A percentile compares a stretch with the other conserved stretches of the same genome.
phyloP scores from a whole-genome alignment of 1,140 invertebrate species.

The Euura lappo region DNA sequence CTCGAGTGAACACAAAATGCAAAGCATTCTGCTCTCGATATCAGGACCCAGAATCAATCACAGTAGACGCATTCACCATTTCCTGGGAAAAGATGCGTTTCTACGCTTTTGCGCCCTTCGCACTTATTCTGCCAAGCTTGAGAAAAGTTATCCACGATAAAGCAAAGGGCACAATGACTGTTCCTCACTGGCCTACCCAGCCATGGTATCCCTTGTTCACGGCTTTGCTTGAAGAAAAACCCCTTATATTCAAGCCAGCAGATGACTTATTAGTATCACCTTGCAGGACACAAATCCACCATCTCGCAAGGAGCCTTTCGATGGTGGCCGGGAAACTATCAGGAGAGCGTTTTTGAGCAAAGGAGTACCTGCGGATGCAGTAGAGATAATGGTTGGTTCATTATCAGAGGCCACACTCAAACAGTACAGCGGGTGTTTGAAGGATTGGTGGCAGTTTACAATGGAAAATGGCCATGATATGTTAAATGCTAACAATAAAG shows the following conservation, averaged over 20 bases:
- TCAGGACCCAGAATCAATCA: constrained; percentile 22
- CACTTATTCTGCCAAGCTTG: constrained; percentile 19
- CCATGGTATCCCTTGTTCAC: constrained; percentile 22
- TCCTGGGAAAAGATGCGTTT: constrained; percentile 13
- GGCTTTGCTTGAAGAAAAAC: neutral
- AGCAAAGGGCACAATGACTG: constrained; percentile 17
- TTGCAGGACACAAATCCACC: constrained; percentile 13
- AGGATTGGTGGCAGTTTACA: constrained; percentile 9
- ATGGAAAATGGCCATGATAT: neutral
- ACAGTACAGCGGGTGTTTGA: constrained; percentile 7
- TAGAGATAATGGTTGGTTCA: constrained; percentile 36
- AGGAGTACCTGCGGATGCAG: constrained; percentile 14
- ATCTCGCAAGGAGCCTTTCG: constrained; percentile 21
- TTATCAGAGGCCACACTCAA: constrained; percentile 32
- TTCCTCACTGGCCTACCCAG: constrained; percentile 19
- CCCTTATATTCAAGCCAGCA: constrained; percentile 16
- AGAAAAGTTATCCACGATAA: constrained; percentile 23
- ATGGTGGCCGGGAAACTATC: constrained; percentile 36
- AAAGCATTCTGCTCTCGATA: constrained; percentile 23
- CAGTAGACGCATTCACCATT: constrained; percentile 25
- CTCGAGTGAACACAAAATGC: constrained; percentile 23
- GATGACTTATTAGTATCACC: constrained; percentile 17
- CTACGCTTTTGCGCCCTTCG: constrained; percentile 26
- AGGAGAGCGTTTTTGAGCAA: constrained; percentile 27
- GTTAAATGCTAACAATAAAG: neutral